phyloP scores from a whole-genome alignment of 2,888 invertebrate genomes.

The Hydraecia micacea region DNA sequence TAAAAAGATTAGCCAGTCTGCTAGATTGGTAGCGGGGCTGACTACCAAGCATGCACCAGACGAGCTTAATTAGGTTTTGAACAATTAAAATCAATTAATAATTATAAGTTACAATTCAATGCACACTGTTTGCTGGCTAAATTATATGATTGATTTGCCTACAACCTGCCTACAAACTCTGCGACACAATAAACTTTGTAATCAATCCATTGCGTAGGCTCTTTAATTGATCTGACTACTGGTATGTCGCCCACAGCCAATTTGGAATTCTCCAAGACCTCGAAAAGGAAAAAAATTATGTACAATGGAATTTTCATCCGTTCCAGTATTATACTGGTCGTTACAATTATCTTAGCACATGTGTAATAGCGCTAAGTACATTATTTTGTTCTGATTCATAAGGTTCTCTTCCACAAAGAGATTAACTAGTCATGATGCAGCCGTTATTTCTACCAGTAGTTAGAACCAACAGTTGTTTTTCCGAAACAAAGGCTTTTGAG shows the following conservation, averaged over 20 bases:
- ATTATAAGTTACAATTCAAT: background rate
- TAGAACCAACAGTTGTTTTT: conserved; percentile 44
- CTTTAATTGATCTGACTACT: conserved; percentile 20
- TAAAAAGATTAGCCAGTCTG: background rate
- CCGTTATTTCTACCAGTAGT: conserved; percentile 50
- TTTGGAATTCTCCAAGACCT: conserved; percentile 9
- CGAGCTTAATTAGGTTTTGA: background rate
- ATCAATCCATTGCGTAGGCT: conserved; percentile 24
- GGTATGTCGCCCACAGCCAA: conserved; percentile 4
- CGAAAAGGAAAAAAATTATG: conserved; percentile 16
- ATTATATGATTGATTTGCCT: background rate
- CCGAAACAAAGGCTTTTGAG: conserved; percentile 58
- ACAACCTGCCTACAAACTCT: background rate
- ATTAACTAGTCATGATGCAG: conserved; percentile 53
- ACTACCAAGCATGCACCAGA: background rate
- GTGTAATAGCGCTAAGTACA: conserved; percentile 19
- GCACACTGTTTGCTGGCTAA: background rate
- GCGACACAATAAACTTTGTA: conserved; percentile 19
- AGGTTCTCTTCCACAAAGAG: conserved; percentile 49
- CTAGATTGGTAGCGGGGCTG: background rate
- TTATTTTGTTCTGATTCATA: conserved; percentile 57
- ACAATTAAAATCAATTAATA: no score
- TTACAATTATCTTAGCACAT: conserved; percentile 38
- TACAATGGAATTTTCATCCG: conserved; percentile 47
- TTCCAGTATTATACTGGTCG: conserved; percentile 15